A percentile compares a stretch with the other conserved stretches of the same genome.
These are phyloP conservation scores for Tipula lateralis DNA, from an alignment of 2,888 invertebrate genomes.

Conservation along the genomic window DNA sequence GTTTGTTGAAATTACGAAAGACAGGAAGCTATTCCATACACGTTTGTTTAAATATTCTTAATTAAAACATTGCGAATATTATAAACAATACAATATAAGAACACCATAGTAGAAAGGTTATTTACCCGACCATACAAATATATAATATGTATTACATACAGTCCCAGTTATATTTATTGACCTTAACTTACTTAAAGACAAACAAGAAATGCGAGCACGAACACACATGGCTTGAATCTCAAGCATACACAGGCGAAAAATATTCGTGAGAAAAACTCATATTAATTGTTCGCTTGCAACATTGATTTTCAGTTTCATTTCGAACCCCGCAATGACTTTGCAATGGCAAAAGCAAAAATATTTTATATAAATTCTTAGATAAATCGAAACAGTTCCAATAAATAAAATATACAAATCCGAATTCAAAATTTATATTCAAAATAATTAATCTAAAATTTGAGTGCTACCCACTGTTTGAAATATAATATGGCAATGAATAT, in stretches of 20 bases:
- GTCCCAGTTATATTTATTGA: neutral
- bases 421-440: slow-evolving; percentile 19
- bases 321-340: neutral
- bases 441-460: slow-evolving; percentile 24
- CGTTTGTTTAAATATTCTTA: neutral
- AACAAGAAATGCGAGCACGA: neutral
- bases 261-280: neutral
- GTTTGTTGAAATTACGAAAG: neutral
- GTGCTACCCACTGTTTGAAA: slow-evolving; percentile 24
- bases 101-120: neutral
- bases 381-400: slow-evolving; percentile 2
- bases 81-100: neutral
- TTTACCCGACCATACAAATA: neutral
- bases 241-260: neutral
- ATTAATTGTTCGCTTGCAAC: neutral
- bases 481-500: slow-evolving; percentile 24
- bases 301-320: neutral
- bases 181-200: neutral
- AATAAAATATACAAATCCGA: neutral
- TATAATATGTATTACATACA: no score
- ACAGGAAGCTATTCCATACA: neutral
- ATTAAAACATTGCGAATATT: neutral
- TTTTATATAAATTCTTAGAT: neutral
- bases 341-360: neutral
- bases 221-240: neutral